Conservation (phyloP, 1,140 invertebrate species). For the Tachypleus tridentatus region DNA sequence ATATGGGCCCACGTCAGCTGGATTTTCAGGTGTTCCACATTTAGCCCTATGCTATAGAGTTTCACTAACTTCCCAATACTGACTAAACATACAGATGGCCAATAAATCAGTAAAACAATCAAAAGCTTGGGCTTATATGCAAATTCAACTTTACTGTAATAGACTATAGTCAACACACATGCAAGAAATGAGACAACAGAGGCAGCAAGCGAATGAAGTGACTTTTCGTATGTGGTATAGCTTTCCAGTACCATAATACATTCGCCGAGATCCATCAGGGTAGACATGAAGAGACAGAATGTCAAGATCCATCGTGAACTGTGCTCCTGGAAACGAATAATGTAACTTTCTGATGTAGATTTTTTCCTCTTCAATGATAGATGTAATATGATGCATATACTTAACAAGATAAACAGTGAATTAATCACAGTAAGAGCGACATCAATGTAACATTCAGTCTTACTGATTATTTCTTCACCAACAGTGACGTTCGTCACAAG, state of each 20-base stretch:
- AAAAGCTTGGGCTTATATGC: constrained; percentile 14
- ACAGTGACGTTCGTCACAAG: too few relatives aligned
- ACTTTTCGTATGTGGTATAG: too few relatives aligned
- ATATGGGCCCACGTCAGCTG: constrained; percentile 14
- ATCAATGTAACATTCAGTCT: constrained; percentile 15
- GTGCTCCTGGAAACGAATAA: constrained; percentile 17
- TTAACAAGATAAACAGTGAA: constrained; percentile 7
- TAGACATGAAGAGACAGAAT: constrained; percentile 11
- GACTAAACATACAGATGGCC: constrained; percentile 14
- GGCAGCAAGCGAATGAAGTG: too few relatives aligned
- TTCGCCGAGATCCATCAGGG: constrained; percentile 19
- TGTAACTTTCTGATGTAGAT: constrained; percentile 2
- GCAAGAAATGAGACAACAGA: too few relatives aligned
- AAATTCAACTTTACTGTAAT: constrained; percentile 18
- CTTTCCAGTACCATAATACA: constrained; percentile 7
- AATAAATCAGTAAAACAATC: constrained; percentile 17
- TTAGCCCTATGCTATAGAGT: constrained; percentile 15
- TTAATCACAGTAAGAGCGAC: constrained; percentile 8
- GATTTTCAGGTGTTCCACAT: constrained; percentile 15
- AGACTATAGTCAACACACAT: constrained; percentile 8
- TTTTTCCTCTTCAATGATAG: constrained; percentile 9
- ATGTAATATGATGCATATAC: constrained; percentile 2
- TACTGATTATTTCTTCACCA: neutral
- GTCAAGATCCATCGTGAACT: constrained; percentile 18
- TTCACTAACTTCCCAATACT: constrained; percentile 16